Base-by-base conservation (phyloP, 2,888 invertebrate genomes). In the Phlogophora meticulosa region DNA sequence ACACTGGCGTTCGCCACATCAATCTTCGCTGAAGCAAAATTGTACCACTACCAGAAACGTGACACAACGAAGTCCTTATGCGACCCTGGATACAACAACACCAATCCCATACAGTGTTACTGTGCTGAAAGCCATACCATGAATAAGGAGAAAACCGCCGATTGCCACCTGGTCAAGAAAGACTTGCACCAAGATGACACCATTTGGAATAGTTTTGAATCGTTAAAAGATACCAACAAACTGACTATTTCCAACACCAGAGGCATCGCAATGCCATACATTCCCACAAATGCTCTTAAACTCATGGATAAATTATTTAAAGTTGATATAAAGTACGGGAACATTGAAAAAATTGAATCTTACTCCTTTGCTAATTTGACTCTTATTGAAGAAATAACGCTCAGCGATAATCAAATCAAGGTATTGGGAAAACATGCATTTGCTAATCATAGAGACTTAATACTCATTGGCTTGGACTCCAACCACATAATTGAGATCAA, bases 401-500 rank as follows among this genome's bases (percentile, higher is more conserved):
- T 98, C 59, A 96, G 96, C 63, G 96, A 97, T 69, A 97, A 97
- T 88, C 96, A 96, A 80, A 97, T 98, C 48, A 95, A 96, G 79
- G 92, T 92, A 0, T 90, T 98, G 80, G 96, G 96, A 72, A 94
- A 94, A 40, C 95, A 97, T 82, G 96, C 98, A 0, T 97, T 98
- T 83, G 96, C 97, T 49, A 96, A 97, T 90, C 96, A 97, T 84
- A 96, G 94, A 36, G 96, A 96, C 56, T 90, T 98, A 68, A 96
- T 95, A 22, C 94, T 96, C 32, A 93, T 98, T 65, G 96, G 96
- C 80, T 90, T 98, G 78, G 97, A 97, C 79, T 96, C 97, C 64
- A 98, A 98, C 90, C 95, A 96, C 64, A 96, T 98, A 78, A 94
- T 96, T 1, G 97, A 97, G 88, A 96, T 98, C 72, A 97, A 97